Percentiles rank a stretch among this genome's conserved stretches.
Conservation (phyloP, 2,797 vertebrate genomes). For the Sebastes glaucus region DNA sequence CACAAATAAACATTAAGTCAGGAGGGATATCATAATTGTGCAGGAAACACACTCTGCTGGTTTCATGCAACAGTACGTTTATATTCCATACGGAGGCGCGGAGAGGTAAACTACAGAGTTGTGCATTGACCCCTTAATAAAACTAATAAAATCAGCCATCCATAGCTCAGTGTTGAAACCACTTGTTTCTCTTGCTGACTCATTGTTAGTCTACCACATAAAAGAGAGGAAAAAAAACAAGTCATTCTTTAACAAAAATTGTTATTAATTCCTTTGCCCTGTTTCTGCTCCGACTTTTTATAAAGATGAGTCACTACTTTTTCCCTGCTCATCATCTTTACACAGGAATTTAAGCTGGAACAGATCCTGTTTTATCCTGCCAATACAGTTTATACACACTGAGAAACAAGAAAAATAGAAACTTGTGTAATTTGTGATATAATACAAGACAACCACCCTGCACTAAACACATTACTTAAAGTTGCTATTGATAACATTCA, state of each 20-base stretch:
- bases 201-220: background rate
- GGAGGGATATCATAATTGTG: background rate
- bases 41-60: background rate
- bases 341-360: background rate
- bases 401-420: background rate
- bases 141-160: conserved; percentile 9
- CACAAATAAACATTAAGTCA: background rate
- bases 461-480: background rate
- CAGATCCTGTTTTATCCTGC: background rate
- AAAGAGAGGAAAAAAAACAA: background rate
- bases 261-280: background rate
- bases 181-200: conserved; percentile 3
- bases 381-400: background rate
- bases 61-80: background rate
- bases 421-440: background rate
- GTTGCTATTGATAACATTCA: too few species aligned
- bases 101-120: background rate
- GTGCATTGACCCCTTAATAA: background rate
- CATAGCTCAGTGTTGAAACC: background rate
- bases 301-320: background rate
- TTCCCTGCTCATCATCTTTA: background rate
- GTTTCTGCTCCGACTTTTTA: background rate
- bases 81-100: background rate
- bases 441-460: background rate
- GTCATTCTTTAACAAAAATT: background rate